These are phyloP conservation scores for Cryptocephalus moraei DNA, from an alignment of 2,888 invertebrate genomes.

Conservation along the genomic window DNA sequence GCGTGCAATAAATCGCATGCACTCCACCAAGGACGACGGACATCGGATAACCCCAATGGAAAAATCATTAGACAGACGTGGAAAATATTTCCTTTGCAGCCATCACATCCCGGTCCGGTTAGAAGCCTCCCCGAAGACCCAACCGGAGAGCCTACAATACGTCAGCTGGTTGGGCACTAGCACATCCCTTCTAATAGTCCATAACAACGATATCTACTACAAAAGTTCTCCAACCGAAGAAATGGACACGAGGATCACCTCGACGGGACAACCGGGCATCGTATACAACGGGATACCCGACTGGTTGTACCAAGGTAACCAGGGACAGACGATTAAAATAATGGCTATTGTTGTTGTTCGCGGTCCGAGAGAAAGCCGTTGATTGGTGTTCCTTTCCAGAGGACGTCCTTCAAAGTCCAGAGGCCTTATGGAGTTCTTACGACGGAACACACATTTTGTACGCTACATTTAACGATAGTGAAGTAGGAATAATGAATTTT, in stretches of 20 bases:
- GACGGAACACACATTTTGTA: constrained; percentile 77
- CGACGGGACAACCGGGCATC: constrained; percentile 65
- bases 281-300: constrained; percentile 91
- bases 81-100: constrained; percentile 35
- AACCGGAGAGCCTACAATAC: constrained; percentile 68
- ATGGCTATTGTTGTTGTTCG: no score
- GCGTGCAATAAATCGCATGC: constrained; percentile 13
- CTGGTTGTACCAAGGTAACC: constrained; percentile 89
- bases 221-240: constrained; percentile 62
- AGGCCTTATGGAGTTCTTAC: constrained; percentile 79
- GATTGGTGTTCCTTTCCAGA: constrained; percentile 47
- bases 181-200: constrained; percentile 67
- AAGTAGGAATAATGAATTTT: constrained; percentile 65
- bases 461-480: constrained; percentile 76
- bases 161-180: constrained; percentile 75
- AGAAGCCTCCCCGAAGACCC: constrained; percentile 59
- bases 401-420: constrained; percentile 72
- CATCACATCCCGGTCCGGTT: constrained; percentile 79
- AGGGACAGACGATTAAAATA: neutral
- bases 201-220: constrained; percentile 83
- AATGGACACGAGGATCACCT: constrained; percentile 59
- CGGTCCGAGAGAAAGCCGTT: neutral
- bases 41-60: no score
- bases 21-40: no score
- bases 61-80: no score